Evolutionary conservation across 1,140 invertebrate species (phyloP), one percentile per base, ranked within the genome.

Genomic region (Drosophila virilis): DNA sequence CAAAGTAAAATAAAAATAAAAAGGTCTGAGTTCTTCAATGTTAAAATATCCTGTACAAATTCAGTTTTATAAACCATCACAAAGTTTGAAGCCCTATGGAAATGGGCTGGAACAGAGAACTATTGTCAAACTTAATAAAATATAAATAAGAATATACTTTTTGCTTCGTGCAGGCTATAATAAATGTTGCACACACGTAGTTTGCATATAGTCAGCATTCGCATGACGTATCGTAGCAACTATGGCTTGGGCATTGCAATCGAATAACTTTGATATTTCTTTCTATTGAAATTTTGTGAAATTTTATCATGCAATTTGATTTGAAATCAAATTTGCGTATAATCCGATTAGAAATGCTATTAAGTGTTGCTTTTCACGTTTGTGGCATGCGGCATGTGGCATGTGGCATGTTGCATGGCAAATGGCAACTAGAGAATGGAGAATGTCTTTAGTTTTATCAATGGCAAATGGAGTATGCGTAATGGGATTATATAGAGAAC

Each of bases 291-390:
- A 45, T 57, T 70, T 51, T 46, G 33, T 64, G 43, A 54, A 70
- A 70, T 57, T 70, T 42, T 60, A 38, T 52, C 13, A 70, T 62
- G 58, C 45, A 62, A 71, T 75, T 75, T 65, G 54, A 71, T 54
- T 64, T 62, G 35, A 45, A 71, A 51, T 74, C 58, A 64, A 75
- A 71, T 70, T 62, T 71, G 68, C 54, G 46, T 65, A 59, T 71
- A 72, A 75, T 71, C 60, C 43, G 68, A 75, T 74, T 75, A 71
- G 52, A 71, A 71, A 75, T 75, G 13, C 40, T 52, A 65, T 75
- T 65, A 65, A 75, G 33, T 62, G 51, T 65, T 52, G 58, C 58
- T n/a, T 33, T 52, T 52, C 15, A 57, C 28, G 13, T 66, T 9
- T 67, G 17, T 52, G 22, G 22, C 22, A 28, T 22, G 22, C 3